Conservation (phyloP, 1,140 invertebrate species). For the Diachasmimorpha longicaudata region DNA sequence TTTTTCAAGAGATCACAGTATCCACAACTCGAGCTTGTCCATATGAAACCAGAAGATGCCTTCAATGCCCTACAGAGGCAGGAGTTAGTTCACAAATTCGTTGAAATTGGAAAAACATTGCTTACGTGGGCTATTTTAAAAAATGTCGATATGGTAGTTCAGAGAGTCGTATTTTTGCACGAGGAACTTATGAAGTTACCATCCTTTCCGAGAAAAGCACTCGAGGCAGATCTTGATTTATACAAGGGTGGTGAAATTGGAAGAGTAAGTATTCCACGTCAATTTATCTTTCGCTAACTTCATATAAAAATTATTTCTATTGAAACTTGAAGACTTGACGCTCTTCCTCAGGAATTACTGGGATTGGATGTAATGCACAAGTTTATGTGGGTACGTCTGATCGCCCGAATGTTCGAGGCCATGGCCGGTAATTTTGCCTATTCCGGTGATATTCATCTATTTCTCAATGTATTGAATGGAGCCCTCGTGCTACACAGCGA, state of each 20-base stretch:
- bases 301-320: background rate
- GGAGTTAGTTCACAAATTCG: slow-evolving; percentile 92
- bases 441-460: slow-evolving; percentile 95
- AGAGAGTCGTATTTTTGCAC: slow-evolving; percentile 97
- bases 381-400: slow-evolving; percentile 97
- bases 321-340: background rate
- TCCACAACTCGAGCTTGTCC: slow-evolving; percentile 93
- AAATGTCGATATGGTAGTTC: slow-evolving; percentile 92
- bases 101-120: slow-evolving; percentile 95
- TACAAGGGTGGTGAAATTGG: slow-evolving; percentile 92
- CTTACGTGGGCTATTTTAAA: slow-evolving; percentile 89
- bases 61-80: slow-evolving; percentile 91
- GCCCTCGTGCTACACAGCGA: slow-evolving; percentile 96
- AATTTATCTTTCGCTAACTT: background rate
- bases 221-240: slow-evolving; percentile 94
- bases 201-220: slow-evolving; percentile 96
- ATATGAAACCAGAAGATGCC: slow-evolving; percentile 91
- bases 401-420: slow-evolving; percentile 96
- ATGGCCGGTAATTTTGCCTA: slow-evolving; percentile 99
- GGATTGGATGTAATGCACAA: slow-evolving; percentile 97
- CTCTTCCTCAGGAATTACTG: slow-evolving; percentile 75
- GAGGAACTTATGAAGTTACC: slow-evolving; percentile 99
- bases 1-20: slow-evolving; percentile 99
- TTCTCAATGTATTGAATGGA: slow-evolving; percentile 97
- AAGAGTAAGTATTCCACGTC: slow-evolving; percentile 16